These are phyloP conservation scores for Drosophila mimetica DNA, from an alignment of 2,888 invertebrate species.

Conservation along the genomic window DNA sequence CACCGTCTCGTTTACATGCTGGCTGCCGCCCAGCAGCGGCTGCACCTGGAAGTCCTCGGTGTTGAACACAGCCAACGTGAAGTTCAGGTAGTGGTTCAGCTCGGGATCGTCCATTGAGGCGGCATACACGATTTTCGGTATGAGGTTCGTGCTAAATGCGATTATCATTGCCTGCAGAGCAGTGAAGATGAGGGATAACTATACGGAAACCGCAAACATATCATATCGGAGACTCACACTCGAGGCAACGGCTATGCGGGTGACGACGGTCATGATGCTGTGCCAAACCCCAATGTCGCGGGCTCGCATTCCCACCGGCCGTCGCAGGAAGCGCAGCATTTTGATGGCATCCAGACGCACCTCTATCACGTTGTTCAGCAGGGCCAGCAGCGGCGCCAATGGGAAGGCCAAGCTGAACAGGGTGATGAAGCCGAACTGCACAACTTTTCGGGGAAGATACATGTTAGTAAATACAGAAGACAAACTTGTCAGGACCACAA, in stretches of 20 bases:
- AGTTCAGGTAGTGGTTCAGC: conserved; percentile 88
- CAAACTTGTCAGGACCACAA: background rate
- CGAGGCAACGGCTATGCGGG: conserved; percentile 90
- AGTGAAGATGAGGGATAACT: background rate
- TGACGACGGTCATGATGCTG: conserved; percentile 89
- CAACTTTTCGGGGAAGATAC: conserved; percentile 84
- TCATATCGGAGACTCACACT: conserved; percentile 87
- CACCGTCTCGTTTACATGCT: conserved; percentile 82
- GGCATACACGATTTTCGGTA: conserved; percentile 90
- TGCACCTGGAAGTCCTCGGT: conserved; percentile 86
- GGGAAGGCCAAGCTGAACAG: conserved; percentile 95
- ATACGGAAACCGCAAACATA: background rate
- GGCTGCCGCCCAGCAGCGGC: conserved; percentile 74
- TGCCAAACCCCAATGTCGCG: conserved; percentile 93
- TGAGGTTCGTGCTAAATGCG: conserved; percentile 93
- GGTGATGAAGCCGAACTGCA: conserved; percentile 94
- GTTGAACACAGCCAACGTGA: conserved; percentile 88
- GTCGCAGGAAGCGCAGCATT: conserved; percentile 89
- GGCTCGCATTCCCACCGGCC: conserved; percentile 90
- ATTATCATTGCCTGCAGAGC: conserved; percentile 90
- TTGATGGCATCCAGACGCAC: conserved; percentile 93
- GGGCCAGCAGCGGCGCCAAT: conserved; percentile 91
- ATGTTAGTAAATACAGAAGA: background rate
- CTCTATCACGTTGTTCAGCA: conserved; percentile 93
- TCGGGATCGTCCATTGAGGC: conserved; percentile 84